A percentile compares a stretch with the other conserved stretches of the same genome.
Conservation (phyloP, 2,113 vertebrate species). For the Cinclus cinclus region DNA sequence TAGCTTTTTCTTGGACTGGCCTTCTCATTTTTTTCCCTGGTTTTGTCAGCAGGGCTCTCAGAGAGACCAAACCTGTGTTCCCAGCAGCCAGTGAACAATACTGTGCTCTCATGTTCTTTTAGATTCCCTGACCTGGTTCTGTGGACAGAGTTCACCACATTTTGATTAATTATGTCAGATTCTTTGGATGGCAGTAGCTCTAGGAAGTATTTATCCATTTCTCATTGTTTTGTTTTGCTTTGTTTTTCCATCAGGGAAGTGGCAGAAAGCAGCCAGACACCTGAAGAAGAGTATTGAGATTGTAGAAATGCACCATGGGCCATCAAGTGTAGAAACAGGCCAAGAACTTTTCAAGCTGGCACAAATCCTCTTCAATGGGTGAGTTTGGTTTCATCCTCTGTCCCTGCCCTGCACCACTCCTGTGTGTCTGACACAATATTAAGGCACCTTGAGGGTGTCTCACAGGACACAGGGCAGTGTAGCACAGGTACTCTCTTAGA, state of each 20-base stretch:
- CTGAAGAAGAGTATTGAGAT: conserved; percentile 78
- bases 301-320: conserved; percentile 80
- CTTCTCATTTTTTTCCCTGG: not conserved
- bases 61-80: not conserved
- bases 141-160: not conserved
- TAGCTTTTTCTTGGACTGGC: not conserved
- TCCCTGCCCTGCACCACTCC: not conserved
- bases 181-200: not conserved
- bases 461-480: not conserved
- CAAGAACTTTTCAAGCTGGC: conserved; percentile 92
- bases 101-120: not conserved
- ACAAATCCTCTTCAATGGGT: conserved; percentile 95
- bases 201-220: not conserved
- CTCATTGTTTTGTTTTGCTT: not conserved
- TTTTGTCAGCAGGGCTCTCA: not conserved
- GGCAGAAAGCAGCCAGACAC: conserved; percentile 84
- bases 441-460: not conserved
- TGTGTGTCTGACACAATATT: not conserved
- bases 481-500: not conserved
- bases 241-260: conserved; percentile 77
- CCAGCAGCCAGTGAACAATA: not conserved
- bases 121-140: not conserved
- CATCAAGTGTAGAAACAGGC: conserved; percentile 86
- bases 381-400: conserved; percentile 15
- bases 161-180: not conserved